Evolutionary conservation across 2,113 vertebrate species (phyloP).

Genomic region (Uria aalge): DNA sequence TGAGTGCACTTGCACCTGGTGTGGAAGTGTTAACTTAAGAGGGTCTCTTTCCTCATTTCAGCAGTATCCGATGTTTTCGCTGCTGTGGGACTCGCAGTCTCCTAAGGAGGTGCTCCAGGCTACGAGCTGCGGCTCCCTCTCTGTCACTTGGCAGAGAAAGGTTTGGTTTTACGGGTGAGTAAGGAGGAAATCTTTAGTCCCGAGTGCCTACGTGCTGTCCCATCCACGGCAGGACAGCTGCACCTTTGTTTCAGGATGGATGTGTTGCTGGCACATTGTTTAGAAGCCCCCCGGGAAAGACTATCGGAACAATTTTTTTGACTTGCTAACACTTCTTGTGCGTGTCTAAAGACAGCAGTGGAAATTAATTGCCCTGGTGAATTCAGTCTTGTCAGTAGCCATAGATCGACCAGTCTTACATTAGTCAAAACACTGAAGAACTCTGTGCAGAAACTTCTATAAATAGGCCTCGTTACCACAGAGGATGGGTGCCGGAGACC

Average conservation of each 20-base stretch:
- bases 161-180: not conserved
- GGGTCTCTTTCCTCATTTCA: not conserved
- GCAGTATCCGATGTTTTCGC: not conserved
- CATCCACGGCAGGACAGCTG: not conserved
- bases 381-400: not conserved
- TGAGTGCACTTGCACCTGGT: not conserved
- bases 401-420: not conserved
- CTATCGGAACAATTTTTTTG: not conserved
- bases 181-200: not conserved
- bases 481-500: not conserved
- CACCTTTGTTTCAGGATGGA: not conserved
- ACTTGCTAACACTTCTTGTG: not conserved
- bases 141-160: not conserved
- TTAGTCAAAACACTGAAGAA: not conserved
- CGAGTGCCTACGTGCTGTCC: not conserved
- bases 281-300: not conserved
- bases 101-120: not conserved
- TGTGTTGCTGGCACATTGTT: accelerated
- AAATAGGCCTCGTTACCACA: not conserved
- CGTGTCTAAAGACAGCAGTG: not conserved
- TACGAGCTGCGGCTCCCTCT: not conserved
- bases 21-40: not conserved
- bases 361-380: not conserved
- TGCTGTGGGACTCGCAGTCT: not conserved
- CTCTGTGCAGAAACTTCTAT: not conserved